Conservation (phyloP, 2,797 vertebrate species). For the Sebastes aleutianus region DNA sequence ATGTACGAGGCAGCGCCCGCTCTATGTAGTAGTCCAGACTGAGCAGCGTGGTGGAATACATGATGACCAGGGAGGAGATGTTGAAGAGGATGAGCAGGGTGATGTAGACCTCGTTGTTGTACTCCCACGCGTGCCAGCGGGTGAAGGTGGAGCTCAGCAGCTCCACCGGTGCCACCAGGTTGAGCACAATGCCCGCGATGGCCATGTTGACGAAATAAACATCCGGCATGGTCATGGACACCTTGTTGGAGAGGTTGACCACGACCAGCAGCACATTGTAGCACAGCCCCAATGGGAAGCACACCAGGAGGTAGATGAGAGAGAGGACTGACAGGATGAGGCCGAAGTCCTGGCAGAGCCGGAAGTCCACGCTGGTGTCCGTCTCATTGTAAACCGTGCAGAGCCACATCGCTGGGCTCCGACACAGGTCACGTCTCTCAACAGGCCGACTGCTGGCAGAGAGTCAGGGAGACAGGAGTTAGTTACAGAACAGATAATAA, state of each 20-base stretch:
- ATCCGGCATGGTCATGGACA: constrained; percentile 97
- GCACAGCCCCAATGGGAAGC: constrained; percentile 92
- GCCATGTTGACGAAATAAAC: constrained; percentile 99
- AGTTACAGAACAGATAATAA: not conserved
- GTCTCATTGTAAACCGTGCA: constrained; percentile 91
- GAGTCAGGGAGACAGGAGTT: constrained; percentile 14
- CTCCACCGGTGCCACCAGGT: constrained; percentile 88
- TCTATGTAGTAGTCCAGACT: constrained; percentile 98
- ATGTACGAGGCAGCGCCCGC: constrained; percentile 93
- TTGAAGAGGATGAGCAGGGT: constrained; percentile 96
- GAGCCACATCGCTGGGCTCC: constrained; percentile 92
- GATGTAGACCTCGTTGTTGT: constrained; percentile 90
- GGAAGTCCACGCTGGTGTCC: constrained; percentile 80
- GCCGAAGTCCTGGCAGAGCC: constrained; percentile 91
- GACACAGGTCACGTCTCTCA: constrained; percentile 69
- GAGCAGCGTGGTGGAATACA: constrained; percentile 96
- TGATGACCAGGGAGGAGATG: constrained; percentile 92
- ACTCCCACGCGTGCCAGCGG: constrained; percentile 91
- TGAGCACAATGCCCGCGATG: constrained; percentile 92
- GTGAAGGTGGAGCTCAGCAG: constrained; percentile 90
- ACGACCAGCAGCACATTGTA: constrained; percentile 92
- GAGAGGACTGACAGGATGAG: constrained; percentile 91
- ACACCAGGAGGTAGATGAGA: constrained; percentile 92
- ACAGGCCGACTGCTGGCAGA: constrained; percentile 80
- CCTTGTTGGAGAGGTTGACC: constrained; percentile 94